Evolutionary conservation across 2,113 vertebrate species (phyloP).

Genomic region (Percopsis transmontana): DNA sequence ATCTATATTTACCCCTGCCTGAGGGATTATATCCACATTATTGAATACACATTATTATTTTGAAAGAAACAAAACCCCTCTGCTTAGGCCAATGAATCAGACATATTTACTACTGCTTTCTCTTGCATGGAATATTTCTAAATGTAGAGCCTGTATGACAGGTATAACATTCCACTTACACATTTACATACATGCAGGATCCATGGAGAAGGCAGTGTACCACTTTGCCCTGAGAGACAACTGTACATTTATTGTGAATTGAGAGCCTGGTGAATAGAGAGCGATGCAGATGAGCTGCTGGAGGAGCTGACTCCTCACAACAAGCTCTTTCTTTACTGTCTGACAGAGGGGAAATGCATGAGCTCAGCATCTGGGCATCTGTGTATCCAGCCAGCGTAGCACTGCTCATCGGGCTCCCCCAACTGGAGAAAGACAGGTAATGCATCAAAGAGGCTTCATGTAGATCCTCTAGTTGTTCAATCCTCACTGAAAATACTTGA

Average conservation of each 20-base stretch:
- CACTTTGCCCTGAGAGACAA: constrained; percentile 37
- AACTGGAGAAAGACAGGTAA: constrained; percentile 40
- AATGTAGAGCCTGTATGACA: background rate
- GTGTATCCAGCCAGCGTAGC: background rate
- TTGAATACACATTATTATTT: background rate
- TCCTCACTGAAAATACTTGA: constrained; percentile 3
- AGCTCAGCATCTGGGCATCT: constrained; percentile 43
- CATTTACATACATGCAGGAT: constrained; percentile 7
- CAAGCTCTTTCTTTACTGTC: constrained; percentile 48
- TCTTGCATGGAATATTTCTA: background rate
- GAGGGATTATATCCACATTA: background rate
- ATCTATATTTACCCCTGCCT: background rate
- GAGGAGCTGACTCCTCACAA: constrained; percentile 52
- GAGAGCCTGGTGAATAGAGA: constrained; percentile 24
- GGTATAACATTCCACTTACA: background rate
- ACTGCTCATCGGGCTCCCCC: constrained; percentile 48
- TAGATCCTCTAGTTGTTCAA: background rate
- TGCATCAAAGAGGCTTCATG: constrained; percentile 16
- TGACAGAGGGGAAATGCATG: constrained; percentile 28
- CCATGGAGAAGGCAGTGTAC: constrained; percentile 12
- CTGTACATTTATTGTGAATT: constrained; percentile 43
- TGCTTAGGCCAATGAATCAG: background rate
- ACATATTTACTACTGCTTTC: background rate
- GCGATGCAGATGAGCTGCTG: constrained; percentile 45
- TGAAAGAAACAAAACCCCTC: background rate